These are phyloP conservation scores for Saccopteryx leptura DNA, from an alignment of 2,113 vertebrate genomes.

Conservation along the genomic window DNA sequence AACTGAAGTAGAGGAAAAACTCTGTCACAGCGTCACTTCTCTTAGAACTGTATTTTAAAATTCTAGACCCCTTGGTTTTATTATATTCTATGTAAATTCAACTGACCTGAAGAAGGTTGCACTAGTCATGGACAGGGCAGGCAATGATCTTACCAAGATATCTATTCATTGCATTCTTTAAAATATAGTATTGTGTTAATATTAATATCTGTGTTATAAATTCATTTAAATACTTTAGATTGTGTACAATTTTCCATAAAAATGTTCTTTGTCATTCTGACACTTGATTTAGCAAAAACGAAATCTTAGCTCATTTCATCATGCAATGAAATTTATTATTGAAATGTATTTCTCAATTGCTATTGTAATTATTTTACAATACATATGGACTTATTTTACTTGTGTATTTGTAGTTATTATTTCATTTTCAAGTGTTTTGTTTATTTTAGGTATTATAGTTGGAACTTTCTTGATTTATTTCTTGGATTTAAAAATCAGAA, in stretches of 20 bases:
- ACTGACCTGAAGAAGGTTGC: not conserved
- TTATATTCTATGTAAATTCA: not conserved
- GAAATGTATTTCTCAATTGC: not conserved
- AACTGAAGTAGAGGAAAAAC: not conserved
- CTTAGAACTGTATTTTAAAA: not conserved
- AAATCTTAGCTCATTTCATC: not conserved
- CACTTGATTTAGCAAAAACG: not conserved
- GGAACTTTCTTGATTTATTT: not conserved
- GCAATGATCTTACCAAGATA: not conserved
- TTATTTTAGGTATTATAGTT: not conserved
- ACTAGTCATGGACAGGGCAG: not conserved
- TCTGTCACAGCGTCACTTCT: not conserved
- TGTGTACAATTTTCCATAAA: not conserved
- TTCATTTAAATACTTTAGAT: not conserved
- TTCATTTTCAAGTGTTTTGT: not conserved
- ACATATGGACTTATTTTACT: not conserved
- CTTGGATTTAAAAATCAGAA: not conserved
- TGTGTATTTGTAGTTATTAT: constrained; percentile 2
- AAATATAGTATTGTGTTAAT: not conserved
- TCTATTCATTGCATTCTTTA: not conserved
- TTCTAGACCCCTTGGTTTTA: not conserved
- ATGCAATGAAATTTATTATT: not conserved
- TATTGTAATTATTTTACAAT: not conserved
- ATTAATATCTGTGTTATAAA: not conserved
- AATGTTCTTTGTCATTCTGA: not conserved